A percentile compares a stretch with the other conserved stretches of the same genome.
These are phyloP conservation scores for Mystacides longicornis DNA, from an alignment of 2,888 invertebrate genomes.

Conservation along the genomic window DNA sequence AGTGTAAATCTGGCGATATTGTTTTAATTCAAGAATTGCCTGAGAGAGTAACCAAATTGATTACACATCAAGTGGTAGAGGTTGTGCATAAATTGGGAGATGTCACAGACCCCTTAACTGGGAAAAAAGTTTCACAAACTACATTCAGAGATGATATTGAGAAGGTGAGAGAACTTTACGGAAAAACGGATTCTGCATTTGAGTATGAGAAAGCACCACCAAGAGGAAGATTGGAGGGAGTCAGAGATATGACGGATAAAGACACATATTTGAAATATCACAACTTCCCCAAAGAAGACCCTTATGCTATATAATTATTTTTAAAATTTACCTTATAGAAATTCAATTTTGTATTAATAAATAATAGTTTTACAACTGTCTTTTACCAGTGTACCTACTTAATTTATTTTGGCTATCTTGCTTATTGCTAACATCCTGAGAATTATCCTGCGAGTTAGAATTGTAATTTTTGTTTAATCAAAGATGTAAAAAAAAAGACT, in stretches of 20 bases:
- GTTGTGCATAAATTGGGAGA: conserved; percentile 78
- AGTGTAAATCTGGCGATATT: conserved; percentile 75
- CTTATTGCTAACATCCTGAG: too few relatives aligned
- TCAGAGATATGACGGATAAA: conserved; percentile 72
- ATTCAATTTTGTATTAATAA: too few relatives aligned
- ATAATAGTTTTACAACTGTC: too few relatives aligned
- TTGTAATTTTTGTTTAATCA: too few relatives aligned
- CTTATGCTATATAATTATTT: conserved; percentile 7
- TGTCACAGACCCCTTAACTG: conserved; percentile 77
- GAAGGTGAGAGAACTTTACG: conserved; percentile 58
- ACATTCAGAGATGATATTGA: conserved; percentile 71
- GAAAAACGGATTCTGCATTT: conserved; percentile 59
- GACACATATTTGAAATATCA: conserved; percentile 73
- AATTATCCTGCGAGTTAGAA: too few relatives aligned
- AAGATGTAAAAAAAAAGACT: too few relatives aligned
- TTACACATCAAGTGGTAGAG: conserved; percentile 73
- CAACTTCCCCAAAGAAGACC: conserved; percentile 53
- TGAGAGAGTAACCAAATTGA: conserved; percentile 63
- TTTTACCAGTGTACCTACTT: too few relatives aligned
- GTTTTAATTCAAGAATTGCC: conserved; percentile 71
- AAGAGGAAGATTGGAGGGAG: conserved; percentile 76
- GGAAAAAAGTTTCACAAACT: conserved; percentile 66
- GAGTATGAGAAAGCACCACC: conserved; percentile 70
- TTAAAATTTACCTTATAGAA: too few relatives aligned
- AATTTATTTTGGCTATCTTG: too few relatives aligned